Base-by-base conservation (phyloP, 2,888 invertebrate species). In the Dasypogon diadema region DNA sequence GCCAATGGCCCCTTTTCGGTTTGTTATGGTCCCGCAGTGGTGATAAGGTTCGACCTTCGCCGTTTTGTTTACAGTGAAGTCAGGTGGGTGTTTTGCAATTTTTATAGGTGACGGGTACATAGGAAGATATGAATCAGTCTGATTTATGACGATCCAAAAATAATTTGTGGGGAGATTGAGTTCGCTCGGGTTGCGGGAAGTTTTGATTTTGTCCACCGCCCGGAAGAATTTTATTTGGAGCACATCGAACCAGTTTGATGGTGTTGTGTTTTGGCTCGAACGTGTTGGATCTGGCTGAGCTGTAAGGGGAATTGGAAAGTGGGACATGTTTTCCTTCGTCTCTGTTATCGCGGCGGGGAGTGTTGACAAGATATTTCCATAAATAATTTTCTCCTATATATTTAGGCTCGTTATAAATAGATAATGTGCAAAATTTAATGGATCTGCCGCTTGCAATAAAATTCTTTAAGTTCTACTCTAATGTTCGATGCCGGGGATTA, bases 31-130 rank as follows among this genome's bases (percentile, higher is more conserved):
- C 30, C 26, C 70, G 21, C 30, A n/a, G 54, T 54, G 54, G 30
- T 54, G 70, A 70, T 70, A 70, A 70, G 70, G 34, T 70, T 54
- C 70, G 70, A 54, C 70, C 70, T 70, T 70, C 70, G 26, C 10
- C 30, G 1, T 24, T 54, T 70, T 51, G 51, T 70, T 70, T 54
- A 51, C 51, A 16, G 30, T 26, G 54, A 46, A 70, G 30, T 12
- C 70, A 70, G 70, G 70, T 70, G 30, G 18, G 70, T 54, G 54
- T 34, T 70, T 34, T 54, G 34, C 26, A 6, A 56, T 4, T 56
- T 16, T 22, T 22, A 22, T 56, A 14, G 24, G 51, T 21, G 51
- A 21, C 18, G 51, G 18, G n/a, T n/a, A 6, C 18, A 21, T 14
- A 8, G 4, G n/a, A n/a, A 14, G 16, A 48, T 16, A 3, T 6